A percentile compares a stretch with the other conserved stretches of the same genome.
phyloP scores from a whole-genome alignment of 2,888 invertebrate genomes.

The Ornithoptera alexandrae region DNA sequence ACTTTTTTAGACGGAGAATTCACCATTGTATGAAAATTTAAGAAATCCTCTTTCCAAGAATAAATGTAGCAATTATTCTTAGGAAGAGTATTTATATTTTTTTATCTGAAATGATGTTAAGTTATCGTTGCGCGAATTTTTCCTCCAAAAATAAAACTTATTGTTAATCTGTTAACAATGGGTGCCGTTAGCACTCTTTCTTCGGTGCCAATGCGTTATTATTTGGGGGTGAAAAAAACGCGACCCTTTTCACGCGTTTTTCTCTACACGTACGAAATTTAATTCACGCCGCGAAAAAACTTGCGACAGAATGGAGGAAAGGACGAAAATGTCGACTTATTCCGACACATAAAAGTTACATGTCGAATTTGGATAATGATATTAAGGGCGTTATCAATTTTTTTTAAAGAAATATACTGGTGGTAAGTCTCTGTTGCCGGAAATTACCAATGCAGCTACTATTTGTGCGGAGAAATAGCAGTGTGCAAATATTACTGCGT shows the following conservation, averaged over 20 bases:
- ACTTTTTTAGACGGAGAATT: too few species aligned
- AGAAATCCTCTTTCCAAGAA: too few species aligned
- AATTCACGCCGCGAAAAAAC: background rate
- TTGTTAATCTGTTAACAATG: background rate
- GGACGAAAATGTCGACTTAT: background rate
- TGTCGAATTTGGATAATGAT: conserved; percentile 1
- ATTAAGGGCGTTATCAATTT: background rate
- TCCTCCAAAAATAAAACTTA: background rate
- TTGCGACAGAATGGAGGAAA: background rate
- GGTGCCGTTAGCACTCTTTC: background rate
- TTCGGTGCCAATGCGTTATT: background rate
- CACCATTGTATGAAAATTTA: too few species aligned
- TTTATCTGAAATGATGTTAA: too few species aligned
- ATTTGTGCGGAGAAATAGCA: too few species aligned
- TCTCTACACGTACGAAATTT: conserved; percentile 3
- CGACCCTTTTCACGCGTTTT: background rate
- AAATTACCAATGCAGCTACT: too few species aligned
- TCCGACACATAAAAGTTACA: background rate
- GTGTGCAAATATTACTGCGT: too few species aligned
- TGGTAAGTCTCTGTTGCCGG: too few species aligned
- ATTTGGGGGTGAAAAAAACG: background rate
- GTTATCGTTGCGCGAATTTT: background rate
- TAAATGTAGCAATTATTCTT: too few species aligned
- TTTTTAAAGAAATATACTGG: too few species aligned
- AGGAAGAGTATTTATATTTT: too few species aligned